Percentiles rank a stretch among this genome's conserved stretches.
phyloP scores from a whole-genome alignment of 2,888 invertebrate species.

The Oscheius sp. region DNA sequence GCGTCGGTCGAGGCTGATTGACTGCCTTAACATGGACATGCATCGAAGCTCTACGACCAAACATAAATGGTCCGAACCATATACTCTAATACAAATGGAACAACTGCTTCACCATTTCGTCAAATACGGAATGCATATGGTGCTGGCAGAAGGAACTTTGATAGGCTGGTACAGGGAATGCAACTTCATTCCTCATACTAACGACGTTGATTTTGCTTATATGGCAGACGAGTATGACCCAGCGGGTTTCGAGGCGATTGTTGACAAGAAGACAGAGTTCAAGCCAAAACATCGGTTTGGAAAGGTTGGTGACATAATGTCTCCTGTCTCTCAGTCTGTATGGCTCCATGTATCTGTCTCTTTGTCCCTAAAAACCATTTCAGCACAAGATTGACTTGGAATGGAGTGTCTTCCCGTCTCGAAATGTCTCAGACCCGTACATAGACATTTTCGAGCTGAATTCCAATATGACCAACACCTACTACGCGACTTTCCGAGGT shows the following conservation, averaged over 20 bases:
- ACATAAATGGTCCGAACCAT: constrained; percentile 4
- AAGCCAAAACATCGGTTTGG: not conserved
- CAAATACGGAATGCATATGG: constrained; percentile 30
- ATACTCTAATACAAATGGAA: not conserved
- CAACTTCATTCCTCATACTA: constrained; percentile 38
- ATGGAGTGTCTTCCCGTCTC: not conserved
- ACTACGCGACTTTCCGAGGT: constrained; percentile 1
- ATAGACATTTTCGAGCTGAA: constrained; percentile 12
- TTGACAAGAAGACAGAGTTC: not conserved
- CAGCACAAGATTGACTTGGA: constrained; percentile 7
- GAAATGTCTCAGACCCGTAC: not conserved
- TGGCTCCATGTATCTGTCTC: too few species aligned
- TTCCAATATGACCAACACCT: not conserved
- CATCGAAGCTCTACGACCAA: not conserved
- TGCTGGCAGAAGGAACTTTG: constrained; percentile 36
- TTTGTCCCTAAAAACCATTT: not conserved
- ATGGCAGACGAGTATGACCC: constrained; percentile 26
- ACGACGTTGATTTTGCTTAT: constrained; percentile 30
- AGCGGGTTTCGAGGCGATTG: not conserved
- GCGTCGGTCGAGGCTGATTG: not conserved
- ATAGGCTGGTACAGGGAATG: constrained; percentile 41
- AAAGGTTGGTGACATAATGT: not conserved
- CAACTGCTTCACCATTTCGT: constrained; percentile 27
- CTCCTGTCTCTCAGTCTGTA: too few species aligned
- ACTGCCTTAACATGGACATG: constrained; percentile 8